phyloP scores from a whole-genome alignment of 2,113 vertebrate species.

The Hyperopisus bebe region DNA sequence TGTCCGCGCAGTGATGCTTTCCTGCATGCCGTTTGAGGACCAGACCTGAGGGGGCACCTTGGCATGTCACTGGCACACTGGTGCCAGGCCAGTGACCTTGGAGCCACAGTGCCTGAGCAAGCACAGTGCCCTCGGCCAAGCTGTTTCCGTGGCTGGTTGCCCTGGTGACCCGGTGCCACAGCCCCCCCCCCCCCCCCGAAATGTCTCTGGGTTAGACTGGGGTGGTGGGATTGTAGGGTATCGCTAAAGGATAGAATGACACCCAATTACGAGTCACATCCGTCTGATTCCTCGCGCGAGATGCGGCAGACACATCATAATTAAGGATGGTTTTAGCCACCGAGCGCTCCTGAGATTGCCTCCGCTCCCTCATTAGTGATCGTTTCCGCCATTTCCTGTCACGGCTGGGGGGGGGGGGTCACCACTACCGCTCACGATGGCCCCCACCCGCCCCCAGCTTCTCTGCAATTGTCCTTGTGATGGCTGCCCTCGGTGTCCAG shows the following conservation, averaged over 20 bases:
- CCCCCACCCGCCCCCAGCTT: constrained; percentile 45
- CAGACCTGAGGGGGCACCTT: neutral
- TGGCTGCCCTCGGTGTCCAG: constrained; percentile 37
- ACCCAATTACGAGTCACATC: neutral
- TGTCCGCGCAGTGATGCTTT: neutral
- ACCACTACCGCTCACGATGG: neutral
- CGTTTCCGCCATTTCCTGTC: neutral
- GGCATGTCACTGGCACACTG: neutral
- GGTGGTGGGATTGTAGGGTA: neutral
- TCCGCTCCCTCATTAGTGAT: neutral
- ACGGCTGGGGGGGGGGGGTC: neutral
- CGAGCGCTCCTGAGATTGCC: neutral
- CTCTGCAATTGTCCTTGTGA: constrained; percentile 43
- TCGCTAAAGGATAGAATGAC: neutral
- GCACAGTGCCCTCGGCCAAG: neutral
- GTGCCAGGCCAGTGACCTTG: neutral
- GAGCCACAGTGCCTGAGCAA: neutral
- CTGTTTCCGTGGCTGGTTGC: neutral
- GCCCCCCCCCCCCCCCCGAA: too few relatives aligned
- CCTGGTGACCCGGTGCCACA: neutral
- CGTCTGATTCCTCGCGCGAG: neutral
- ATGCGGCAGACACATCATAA: neutral
- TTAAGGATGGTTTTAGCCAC: neutral
- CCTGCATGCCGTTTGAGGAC: neutral
- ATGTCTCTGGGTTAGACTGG: neutral